A percentile compares a stretch with the other conserved stretches of the same genome.
Evolutionary conservation across 2,113 vertebrate species (phyloP).

Genomic region (Ammodytes marinus): DNA sequence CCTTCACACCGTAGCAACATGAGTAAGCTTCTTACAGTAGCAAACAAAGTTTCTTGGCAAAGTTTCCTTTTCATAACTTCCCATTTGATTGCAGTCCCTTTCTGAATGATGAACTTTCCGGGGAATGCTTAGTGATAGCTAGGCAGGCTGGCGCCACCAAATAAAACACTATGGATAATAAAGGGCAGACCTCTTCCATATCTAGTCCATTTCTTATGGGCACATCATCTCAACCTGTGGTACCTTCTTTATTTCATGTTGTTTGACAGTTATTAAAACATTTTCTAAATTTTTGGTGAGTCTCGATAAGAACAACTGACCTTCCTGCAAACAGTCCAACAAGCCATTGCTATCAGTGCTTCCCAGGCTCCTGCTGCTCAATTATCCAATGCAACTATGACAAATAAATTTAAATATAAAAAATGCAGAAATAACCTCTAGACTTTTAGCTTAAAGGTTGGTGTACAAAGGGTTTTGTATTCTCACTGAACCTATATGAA

Average conservation of each 20-base stretch:
- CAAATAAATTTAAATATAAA: not conserved
- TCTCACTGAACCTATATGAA: not conserved
- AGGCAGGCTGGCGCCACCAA: not conserved
- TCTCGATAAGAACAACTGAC: not conserved
- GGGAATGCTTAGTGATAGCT: not conserved
- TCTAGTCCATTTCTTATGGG: not conserved
- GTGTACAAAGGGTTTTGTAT: not conserved
- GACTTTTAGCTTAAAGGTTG: not conserved
- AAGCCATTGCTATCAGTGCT: not conserved
- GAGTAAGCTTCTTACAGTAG: not conserved
- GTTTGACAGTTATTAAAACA: constrained; percentile 14
- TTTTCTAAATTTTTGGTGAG: not conserved
- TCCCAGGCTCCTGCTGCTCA: not conserved
- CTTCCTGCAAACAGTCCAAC: not conserved
- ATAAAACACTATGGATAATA: not conserved
- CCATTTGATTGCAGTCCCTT: not conserved
- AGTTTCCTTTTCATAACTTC: not conserved
- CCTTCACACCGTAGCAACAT: not conserved
- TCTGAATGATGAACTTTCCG: not conserved
- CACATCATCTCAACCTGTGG: not conserved
- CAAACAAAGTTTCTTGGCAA: not conserved
- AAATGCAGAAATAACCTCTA: not conserved
- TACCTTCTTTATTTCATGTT: not conserved
- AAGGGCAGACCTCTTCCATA: not conserved
- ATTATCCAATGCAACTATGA: not conserved